A percentile compares a stretch with the other conserved stretches of the same genome.
These are phyloP conservation scores for Heteronetta atricapilla DNA, from an alignment of 2,113 vertebrate species.

Conservation along the genomic window DNA sequence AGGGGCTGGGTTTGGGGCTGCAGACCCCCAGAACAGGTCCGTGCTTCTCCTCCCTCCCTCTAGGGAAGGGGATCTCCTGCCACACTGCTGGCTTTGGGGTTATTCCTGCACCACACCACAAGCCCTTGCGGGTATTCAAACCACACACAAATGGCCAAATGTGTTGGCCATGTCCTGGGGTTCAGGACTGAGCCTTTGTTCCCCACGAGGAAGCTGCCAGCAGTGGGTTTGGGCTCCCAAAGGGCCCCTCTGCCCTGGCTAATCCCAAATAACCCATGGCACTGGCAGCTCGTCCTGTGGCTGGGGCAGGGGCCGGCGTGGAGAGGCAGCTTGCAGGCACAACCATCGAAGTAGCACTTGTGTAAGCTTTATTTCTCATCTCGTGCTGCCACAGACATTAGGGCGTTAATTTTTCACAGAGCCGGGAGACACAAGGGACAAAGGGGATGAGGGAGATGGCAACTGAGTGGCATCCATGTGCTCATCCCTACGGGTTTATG, in stretches of 20 bases:
- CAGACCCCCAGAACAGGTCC: background rate
- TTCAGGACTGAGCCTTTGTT: background rate
- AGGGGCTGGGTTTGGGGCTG: background rate
- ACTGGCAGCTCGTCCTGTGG: background rate
- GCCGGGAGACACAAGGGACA: background rate
- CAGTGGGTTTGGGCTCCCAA: background rate
- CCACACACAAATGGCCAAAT: background rate
- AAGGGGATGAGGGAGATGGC: background rate
- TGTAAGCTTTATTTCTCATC: slow-evolving; percentile 20
- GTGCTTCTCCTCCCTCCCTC: background rate
- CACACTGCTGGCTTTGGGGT: accelerated
- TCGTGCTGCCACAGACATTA: accelerated
- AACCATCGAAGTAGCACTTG: accelerated
- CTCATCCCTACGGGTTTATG: accelerated
- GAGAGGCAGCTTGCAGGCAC: background rate
- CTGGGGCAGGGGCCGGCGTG: background rate
- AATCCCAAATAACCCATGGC: accelerated
- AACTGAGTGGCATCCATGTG: accelerated
- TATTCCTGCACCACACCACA: background rate
- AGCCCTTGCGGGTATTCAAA: accelerated
- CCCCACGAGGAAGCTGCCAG: background rate
- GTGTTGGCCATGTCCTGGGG: accelerated
- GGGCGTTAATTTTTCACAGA: background rate
- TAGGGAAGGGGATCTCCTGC: background rate
- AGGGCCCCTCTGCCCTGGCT: accelerated